These are phyloP conservation scores for Cebus imitator DNA, from an alignment of 2,113 vertebrate genomes.

Conservation along the genomic window DNA sequence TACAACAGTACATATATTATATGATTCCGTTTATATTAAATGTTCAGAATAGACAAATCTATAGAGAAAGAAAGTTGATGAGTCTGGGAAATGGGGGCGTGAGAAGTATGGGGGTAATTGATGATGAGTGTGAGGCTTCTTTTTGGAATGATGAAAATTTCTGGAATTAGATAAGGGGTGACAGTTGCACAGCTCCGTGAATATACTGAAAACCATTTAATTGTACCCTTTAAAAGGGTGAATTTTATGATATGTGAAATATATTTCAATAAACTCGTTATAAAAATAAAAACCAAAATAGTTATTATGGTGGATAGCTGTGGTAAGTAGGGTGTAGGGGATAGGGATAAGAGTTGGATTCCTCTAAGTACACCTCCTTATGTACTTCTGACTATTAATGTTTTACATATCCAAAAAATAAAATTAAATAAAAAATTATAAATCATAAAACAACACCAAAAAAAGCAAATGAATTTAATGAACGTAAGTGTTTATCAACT, in stretches of 20 bases:
- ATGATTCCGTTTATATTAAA: not conserved
- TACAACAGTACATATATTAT: not conserved
- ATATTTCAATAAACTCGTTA: not conserved
- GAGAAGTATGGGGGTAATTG: not conserved
- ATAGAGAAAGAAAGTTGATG: not conserved
- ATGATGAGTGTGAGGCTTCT: not conserved
- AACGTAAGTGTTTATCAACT: conserved; percentile 5
- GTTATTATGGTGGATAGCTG: not conserved
- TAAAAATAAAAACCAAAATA: not conserved
- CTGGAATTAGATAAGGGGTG: not conserved
- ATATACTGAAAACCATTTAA: not conserved
- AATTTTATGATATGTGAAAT: not conserved
- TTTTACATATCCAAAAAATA: conserved; percentile 9
- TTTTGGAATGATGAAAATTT: not conserved
- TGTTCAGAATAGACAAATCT: not conserved
- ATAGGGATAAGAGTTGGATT: not conserved
- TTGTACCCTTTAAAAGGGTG: not conserved
- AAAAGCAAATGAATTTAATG: not conserved
- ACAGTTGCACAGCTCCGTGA: not conserved
- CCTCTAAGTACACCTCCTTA: not conserved
- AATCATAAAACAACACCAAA: not conserved
- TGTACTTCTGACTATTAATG: conserved; percentile 21
- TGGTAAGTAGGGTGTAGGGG: not conserved
- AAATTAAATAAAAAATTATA: not conserved
- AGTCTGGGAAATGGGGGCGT: not conserved